phyloP scores from a whole-genome alignment of 92 coral and sea anemone species.

The Plumapathes pennacea region DNA sequence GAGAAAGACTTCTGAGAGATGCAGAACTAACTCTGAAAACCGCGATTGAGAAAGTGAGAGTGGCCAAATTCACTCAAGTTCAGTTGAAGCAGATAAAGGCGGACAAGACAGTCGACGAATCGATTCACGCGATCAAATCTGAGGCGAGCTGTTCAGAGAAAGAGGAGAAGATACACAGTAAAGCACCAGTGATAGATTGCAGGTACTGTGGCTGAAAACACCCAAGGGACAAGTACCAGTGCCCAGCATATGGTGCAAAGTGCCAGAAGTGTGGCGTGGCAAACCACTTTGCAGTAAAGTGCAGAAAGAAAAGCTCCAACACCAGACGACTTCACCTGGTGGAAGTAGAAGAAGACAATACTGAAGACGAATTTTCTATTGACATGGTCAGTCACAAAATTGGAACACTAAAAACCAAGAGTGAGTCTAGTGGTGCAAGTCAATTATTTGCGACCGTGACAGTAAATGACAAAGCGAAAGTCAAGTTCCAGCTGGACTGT shows the following conservation, averaged over 20 bases:
- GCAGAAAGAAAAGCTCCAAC: conserved; percentile 22
- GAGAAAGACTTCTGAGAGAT: conserved; percentile 54
- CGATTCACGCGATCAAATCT: conserved; percentile 12
- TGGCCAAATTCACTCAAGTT: conserved; percentile 34
- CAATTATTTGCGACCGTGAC: conserved; percentile 48
- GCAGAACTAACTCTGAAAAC: conserved; percentile 26
- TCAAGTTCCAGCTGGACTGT: conserved; percentile 45
- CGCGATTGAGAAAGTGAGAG: conserved; percentile 32
- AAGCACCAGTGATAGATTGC: conserved; percentile 28
- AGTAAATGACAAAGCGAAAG: conserved; percentile 35
- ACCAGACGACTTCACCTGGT: conserved; percentile 26
- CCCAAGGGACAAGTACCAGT: conserved; percentile 36
- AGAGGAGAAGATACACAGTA: conserved; percentile 5
- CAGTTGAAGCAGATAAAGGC: conserved; percentile 44
- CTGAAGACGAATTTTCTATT: conserved; percentile 36
- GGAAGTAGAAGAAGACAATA: conserved; percentile 24
- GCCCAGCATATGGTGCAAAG: conserved; percentile 30
- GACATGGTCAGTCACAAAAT: conserved; percentile 26
- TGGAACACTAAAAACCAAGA: conserved; percentile 27
- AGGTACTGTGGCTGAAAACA: conserved; percentile 40
- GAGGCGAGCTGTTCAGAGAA: too few species aligned
- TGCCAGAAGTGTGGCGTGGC: conserved; percentile 33
- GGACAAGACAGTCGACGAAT: conserved; percentile 35
- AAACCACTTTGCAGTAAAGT: conserved; percentile 29
- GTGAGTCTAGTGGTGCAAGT: conserved; percentile 9